Conservation (phyloP, 2,797 vertebrate genomes). For the Holocentrus rufus region DNA sequence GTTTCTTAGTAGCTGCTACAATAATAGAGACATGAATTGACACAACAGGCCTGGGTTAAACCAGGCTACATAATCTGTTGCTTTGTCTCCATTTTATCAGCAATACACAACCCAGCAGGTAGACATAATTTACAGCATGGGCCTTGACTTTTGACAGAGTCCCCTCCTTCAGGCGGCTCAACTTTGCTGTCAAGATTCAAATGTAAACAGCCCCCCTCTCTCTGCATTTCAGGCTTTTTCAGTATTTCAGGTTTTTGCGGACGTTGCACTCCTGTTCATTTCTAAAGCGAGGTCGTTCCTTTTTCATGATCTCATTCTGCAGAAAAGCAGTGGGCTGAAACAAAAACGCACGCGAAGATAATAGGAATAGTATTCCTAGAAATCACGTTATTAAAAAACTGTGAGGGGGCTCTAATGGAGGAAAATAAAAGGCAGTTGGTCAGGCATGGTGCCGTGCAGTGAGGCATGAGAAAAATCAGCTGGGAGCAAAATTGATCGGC, state of each 20-base stretch:
- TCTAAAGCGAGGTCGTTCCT: background rate
- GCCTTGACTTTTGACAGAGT: slow-evolving; percentile 19
- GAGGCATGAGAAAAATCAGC: slow-evolving; percentile 59
- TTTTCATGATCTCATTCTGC: background rate
- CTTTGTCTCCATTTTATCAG: slow-evolving; percentile 46
- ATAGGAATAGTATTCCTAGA: slow-evolving; percentile 25
- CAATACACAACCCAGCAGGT: slow-evolving; percentile 12
- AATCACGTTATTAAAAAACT: slow-evolving; percentile 17
- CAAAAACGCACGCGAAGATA: slow-evolving; percentile 4
- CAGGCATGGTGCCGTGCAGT: slow-evolving; percentile 24
- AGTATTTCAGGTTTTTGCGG: slow-evolving; percentile 1
- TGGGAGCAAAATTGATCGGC: slow-evolving; percentile 62
- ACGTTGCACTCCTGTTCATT: background rate
- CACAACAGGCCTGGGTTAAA: slow-evolving; percentile 11
- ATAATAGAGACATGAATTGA: background rate
- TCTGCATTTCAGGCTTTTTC: background rate
- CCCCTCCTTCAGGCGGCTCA: background rate
- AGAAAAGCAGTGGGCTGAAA: slow-evolving; percentile 2
- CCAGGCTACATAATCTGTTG: slow-evolving; percentile 27
- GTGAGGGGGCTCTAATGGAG: slow-evolving; percentile 30
- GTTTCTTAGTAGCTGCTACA: slow-evolving; percentile 13
- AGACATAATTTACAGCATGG: background rate
- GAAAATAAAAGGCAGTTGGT: slow-evolving; percentile 26
- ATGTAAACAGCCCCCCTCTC: slow-evolving; percentile 12
- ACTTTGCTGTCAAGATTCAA: background rate